Percentiles rank a stretch among this genome's conserved stretches.
Evolutionary conservation across 2,888 invertebrate species (phyloP).

Genomic region (Dryobotodes eremita): DNA sequence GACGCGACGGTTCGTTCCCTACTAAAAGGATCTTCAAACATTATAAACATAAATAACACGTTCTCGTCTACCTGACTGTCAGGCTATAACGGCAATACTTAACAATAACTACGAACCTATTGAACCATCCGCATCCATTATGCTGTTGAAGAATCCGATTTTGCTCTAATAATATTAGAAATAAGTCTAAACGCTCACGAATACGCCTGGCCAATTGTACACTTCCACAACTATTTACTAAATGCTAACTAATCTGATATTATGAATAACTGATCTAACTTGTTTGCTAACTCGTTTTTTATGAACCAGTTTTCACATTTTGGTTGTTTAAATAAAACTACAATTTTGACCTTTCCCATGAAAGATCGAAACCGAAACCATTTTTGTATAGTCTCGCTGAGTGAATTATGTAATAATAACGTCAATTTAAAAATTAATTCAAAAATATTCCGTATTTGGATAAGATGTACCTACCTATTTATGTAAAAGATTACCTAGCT

Average conservation of each 20-base stretch:
- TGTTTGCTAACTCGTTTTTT: neutral
- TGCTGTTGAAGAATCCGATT: neutral
- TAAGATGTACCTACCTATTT: neutral
- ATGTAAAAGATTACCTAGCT: neutral
- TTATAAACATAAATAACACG: neutral
- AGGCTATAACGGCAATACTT: neutral
- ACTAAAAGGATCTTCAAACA: neutral
- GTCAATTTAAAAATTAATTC: neutral
- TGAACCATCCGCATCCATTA: conserved; percentile 2
- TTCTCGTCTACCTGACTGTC: neutral
- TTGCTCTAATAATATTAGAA: neutral
- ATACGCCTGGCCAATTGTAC: neutral
- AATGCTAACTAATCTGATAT: conserved; percentile 2
- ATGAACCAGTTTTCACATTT: neutral
- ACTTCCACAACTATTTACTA: conserved; percentile 1
- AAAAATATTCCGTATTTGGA: neutral
- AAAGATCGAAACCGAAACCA: conserved; percentile 5
- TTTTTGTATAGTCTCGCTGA: neutral
- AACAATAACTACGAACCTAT: conserved; percentile 10
- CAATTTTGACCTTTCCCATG: conserved; percentile 13
- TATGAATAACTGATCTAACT: neutral
- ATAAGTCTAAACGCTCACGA: neutral
- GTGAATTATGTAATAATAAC: neutral
- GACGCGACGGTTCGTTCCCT: conserved; percentile 7
- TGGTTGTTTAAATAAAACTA: neutral